phyloP scores from a whole-genome alignment of 2,797 vertebrate genomes.

The Rhincodon typus region DNA sequence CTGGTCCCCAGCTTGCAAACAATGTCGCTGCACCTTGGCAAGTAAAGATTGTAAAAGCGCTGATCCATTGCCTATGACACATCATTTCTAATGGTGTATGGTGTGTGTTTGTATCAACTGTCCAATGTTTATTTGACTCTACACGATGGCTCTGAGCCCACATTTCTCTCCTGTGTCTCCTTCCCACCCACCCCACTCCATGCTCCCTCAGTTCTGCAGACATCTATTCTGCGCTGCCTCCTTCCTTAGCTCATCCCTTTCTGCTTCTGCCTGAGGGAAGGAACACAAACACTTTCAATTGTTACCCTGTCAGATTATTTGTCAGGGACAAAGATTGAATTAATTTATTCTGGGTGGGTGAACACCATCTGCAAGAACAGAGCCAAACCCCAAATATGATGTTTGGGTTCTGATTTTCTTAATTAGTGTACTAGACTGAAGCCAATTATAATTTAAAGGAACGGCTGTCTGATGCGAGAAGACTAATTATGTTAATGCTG shows the following conservation, averaged over 20 bases:
- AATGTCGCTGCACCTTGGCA: no score
- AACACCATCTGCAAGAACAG: background rate
- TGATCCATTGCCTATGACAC: no score
- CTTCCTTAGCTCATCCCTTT: background rate
- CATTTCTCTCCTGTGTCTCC: background rate
- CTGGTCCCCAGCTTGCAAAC: no score
- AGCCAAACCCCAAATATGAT: background rate
- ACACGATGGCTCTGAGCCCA: background rate
- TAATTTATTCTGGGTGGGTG: conserved; percentile 25
- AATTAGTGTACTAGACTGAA: background rate
- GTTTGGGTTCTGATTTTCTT: background rate
- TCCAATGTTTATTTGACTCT: background rate
- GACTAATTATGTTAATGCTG: conserved; percentile 17
- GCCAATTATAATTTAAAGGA: conserved; percentile 15
- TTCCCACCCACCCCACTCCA: background rate
- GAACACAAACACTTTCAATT: background rate
- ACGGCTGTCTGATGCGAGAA: background rate
- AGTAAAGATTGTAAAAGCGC: no score
- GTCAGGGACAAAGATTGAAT: background rate
- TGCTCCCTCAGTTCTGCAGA: no score
- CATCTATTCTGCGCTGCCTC: background rate
- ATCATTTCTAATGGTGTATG: no score
- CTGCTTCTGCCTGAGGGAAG: background rate
- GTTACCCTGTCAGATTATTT: background rate
- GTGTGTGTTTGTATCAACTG: no score